A percentile compares a stretch with the other conserved stretches of the same genome.
Evolutionary conservation across 2,888 invertebrate genomes (phyloP).

Genomic region (Tetropium fuscum): DNA sequence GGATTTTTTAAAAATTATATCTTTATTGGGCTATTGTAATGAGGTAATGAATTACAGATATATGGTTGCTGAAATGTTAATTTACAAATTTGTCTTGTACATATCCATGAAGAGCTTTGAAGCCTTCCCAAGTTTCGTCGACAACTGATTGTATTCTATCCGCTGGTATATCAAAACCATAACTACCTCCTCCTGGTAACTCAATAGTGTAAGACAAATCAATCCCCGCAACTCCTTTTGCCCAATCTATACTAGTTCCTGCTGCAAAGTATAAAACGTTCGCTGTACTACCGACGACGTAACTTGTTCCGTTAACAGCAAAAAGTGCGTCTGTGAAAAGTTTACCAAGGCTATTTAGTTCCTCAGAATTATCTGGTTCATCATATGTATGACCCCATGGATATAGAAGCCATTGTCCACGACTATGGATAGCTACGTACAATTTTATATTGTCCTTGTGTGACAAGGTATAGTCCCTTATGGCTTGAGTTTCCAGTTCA

Average conservation of each 20-base stretch:
- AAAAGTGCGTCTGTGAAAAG: conserved; percentile 64
- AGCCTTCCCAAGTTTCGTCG: conserved; percentile 72
- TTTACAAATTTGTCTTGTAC: conserved; percentile 31
- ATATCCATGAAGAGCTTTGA: conserved; percentile 67
- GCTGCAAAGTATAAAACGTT: conserved; percentile 68
- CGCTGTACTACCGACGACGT: conserved; percentile 66
- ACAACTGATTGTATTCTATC: conserved; percentile 70
- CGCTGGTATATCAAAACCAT: conserved; percentile 72
- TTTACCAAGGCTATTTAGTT: conserved; percentile 65
- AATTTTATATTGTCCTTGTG: conserved; percentile 69
- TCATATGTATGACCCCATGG: conserved; percentile 75
- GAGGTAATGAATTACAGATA: too few species aligned
- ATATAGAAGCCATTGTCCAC: conserved; percentile 76
- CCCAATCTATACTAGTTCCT: conserved; percentile 77
- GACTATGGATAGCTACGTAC: conserved; percentile 82
- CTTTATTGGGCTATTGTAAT: neutral
- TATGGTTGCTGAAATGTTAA: neutral
- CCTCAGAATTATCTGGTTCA: conserved; percentile 62
- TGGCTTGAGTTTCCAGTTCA: conserved; percentile 70
- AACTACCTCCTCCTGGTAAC: conserved; percentile 68
- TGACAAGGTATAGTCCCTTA: conserved; percentile 70
- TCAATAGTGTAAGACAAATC: conserved; percentile 74
- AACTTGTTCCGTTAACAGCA: conserved; percentile 60
- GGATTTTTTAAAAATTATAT: too few species aligned
- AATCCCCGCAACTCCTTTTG: conserved; percentile 68